A percentile compares a stretch with the other conserved stretches of the same genome.
phyloP scores from a whole-genome alignment of 2,797 vertebrate species.

The Tinamus major region DNA sequence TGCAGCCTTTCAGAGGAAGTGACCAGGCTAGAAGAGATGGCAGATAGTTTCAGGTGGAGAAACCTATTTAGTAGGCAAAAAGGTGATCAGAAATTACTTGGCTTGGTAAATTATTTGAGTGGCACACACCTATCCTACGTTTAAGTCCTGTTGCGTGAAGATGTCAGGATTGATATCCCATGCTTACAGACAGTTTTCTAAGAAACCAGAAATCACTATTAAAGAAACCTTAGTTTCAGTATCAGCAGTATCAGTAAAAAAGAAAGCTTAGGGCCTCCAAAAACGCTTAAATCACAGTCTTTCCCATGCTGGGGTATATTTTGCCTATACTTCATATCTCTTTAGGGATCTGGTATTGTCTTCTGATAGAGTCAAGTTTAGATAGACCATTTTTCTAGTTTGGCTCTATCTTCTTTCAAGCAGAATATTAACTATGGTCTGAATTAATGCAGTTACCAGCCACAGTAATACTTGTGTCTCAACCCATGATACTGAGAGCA shows the following conservation, averaged over 20 bases:
- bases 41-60: not conserved
- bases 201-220: not conserved
- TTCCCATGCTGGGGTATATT: not conserved
- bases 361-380: not conserved
- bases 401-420: not conserved
- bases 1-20: not conserved
- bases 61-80: not conserved
- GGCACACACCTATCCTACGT: not conserved
- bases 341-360: rapidly evolving
- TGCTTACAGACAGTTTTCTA: not conserved
- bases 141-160: not conserved
- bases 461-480: not conserved
- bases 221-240: not conserved
- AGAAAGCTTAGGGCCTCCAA: not conserved
- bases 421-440: not conserved
- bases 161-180: too few relatives aligned
- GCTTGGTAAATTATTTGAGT: not conserved
- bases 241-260: not conserved
- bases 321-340: rapidly evolving
- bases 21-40: not conserved
- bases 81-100: not conserved
- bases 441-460: not conserved
- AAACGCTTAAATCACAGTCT: not conserved
- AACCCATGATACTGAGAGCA: not conserved
- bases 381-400: not conserved